Percentiles rank a stretch among this genome's conserved stretches.
Evolutionary conservation across 2,797 vertebrate species (phyloP).

Genomic region (Adrianichthys oophorus): DNA sequence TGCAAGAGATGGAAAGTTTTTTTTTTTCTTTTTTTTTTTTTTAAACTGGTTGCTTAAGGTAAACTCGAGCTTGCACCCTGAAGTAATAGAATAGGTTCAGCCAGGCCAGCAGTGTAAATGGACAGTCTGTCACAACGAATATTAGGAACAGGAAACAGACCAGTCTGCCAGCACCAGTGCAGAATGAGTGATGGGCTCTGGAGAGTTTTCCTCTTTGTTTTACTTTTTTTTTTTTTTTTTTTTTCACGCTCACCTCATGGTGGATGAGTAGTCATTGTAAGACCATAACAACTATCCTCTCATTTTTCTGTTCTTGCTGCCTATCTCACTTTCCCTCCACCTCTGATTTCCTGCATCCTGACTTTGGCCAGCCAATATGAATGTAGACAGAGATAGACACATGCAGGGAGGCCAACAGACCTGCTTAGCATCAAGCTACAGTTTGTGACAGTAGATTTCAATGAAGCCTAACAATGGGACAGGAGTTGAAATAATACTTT

Average conservation of each 20-base stretch:
- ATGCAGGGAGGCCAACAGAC: conserved; percentile 70
- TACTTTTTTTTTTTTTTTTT: conserved; percentile 29
- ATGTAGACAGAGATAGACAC: conserved; percentile 73
- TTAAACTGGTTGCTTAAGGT: conserved; percentile 49
- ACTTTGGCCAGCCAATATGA: conserved; percentile 55
- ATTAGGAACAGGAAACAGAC: conserved; percentile 74
- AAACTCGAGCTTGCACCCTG: conserved; percentile 47
- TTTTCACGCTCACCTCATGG: conserved; percentile 48
- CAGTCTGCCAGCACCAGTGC: conserved; percentile 68
- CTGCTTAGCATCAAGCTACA: conserved; percentile 72
- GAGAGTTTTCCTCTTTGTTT: conserved; percentile 53
- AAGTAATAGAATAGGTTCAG: conserved; percentile 67
- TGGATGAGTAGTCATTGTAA: conserved; percentile 64
- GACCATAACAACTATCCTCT: conserved; percentile 58
- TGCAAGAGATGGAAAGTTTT: conserved; percentile 36
- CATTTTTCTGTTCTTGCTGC: conserved; percentile 25
- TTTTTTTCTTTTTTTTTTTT: conserved; percentile 12
- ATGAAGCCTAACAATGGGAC: conserved; percentile 80
- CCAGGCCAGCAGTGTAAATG: conserved; percentile 63
- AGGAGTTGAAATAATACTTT: conserved; percentile 82
- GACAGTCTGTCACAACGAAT: conserved; percentile 79
- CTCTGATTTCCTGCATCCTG: conserved; percentile 61
- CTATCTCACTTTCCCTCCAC: conserved; percentile 41
- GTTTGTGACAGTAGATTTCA: conserved; percentile 78
- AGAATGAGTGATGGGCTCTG: conserved; percentile 77